Evolutionary conservation across 1,140 invertebrate species (phyloP).

Genomic region (Orius insidiosus): DNA sequence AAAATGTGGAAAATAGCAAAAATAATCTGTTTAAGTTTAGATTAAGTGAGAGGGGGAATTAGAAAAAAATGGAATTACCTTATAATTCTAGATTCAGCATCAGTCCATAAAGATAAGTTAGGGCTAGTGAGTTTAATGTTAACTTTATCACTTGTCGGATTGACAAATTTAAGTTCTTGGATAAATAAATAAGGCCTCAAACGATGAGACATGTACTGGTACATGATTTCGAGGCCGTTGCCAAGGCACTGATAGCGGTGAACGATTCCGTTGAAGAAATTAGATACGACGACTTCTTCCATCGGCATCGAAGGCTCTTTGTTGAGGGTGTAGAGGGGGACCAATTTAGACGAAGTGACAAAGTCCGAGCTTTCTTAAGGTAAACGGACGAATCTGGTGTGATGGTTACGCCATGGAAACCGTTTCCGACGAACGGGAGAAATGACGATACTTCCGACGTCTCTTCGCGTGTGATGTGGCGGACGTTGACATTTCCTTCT

Average conservation of each 20-base stretch:
- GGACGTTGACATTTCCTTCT: slow-evolving; percentile 50
- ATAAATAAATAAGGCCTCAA: slow-evolving; percentile 56
- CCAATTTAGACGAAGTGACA: slow-evolving; percentile 51
- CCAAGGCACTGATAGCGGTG: slow-evolving; percentile 46
- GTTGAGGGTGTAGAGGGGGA: slow-evolving; percentile 41
- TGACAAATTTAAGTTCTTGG: slow-evolving; percentile 60
- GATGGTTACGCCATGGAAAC: slow-evolving; percentile 46
- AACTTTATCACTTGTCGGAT: slow-evolving; percentile 34
- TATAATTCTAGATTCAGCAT: not conserved
- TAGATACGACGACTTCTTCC: slow-evolving; percentile 40
- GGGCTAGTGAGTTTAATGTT: slow-evolving; percentile 4
- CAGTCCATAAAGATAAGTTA: slow-evolving; percentile 2
- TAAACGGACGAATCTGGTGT: slow-evolving; percentile 44
- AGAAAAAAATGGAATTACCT: no score
- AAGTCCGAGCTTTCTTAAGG: slow-evolving; percentile 47
- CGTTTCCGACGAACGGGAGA: slow-evolving; percentile 65
- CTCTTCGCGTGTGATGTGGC: slow-evolving; percentile 34
- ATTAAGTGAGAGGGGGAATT: no score
- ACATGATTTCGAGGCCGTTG: slow-evolving; percentile 44
- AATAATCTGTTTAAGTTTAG: no score
- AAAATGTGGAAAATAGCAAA: no score
- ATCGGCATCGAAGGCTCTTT: slow-evolving; percentile 9
- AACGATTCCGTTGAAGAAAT: slow-evolving; percentile 48
- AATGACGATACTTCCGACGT: slow-evolving; percentile 39
- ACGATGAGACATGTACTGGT: slow-evolving; percentile 62